phyloP scores from a whole-genome alignment of 1,140 invertebrate genomes.

The Aphaenogaster floridana region DNA sequence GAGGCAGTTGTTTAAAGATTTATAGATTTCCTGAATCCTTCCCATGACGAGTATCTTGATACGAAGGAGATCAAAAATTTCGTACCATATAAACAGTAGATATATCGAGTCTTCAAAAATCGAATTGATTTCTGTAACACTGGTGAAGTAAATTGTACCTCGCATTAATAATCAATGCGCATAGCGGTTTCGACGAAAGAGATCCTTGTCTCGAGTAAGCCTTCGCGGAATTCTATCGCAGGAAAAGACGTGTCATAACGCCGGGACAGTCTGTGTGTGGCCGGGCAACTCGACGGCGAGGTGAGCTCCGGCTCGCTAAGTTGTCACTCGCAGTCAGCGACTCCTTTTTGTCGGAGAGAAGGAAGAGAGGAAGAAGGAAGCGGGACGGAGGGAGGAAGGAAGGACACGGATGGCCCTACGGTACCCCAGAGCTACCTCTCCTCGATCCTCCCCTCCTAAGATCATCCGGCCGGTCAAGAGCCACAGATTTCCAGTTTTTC shows the following conservation, averaged over 20 bases:
- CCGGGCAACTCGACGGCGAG: constrained; percentile 78
- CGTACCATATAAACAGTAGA: neutral
- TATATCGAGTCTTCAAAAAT: neutral
- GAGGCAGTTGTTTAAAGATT: neutral
- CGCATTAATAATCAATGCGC: constrained; percentile 41
- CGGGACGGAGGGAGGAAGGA: constrained; percentile 40
- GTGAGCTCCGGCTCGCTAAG: constrained; percentile 84
- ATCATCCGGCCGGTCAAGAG: constrained; percentile 78
- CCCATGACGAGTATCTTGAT: neutral
- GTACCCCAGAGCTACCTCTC: constrained; percentile 68
- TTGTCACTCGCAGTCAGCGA: constrained; percentile 83
- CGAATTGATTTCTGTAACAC: neutral
- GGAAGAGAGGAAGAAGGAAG: constrained; percentile 60
- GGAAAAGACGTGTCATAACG: constrained; percentile 76
- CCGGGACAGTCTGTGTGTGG: constrained; percentile 81
- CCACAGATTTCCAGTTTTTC: constrained; percentile 84
- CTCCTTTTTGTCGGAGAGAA: constrained; percentile 78
- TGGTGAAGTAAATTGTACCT: constrained; percentile 1
- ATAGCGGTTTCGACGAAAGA: constrained; percentile 56
- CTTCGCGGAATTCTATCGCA: constrained; percentile 74
- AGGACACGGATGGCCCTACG: constrained; percentile 50
- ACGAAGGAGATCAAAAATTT: neutral
- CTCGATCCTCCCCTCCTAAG: constrained; percentile 56
- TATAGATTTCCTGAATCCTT: neutral
- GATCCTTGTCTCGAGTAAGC: constrained; percentile 50